Evolutionary conservation across 2,888 invertebrate species (phyloP).

Genomic region (Melanophora roralis): DNA sequence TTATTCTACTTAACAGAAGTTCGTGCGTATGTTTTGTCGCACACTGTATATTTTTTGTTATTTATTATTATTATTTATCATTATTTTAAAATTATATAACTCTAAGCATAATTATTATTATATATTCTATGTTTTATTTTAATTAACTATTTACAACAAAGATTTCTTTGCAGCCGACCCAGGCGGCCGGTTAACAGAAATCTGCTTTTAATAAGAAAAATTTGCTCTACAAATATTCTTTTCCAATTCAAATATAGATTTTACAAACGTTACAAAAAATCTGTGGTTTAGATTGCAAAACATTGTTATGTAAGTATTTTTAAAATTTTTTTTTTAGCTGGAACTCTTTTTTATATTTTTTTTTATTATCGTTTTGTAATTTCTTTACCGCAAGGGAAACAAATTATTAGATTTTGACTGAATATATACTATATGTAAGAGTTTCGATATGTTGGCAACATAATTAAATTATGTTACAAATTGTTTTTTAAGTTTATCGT

Average conservation of each 20-base stretch:
- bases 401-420: conserved; percentile 9
- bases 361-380: not conserved
- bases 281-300: not conserved
- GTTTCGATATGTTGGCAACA: conserved; percentile 2
- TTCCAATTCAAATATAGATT: conserved; percentile 8
- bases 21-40: no score
- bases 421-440: not conserved
- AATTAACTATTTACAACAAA: conserved; percentile 35
- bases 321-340: conserved; percentile 7
- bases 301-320: not conserved
- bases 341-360: conserved; percentile 20
- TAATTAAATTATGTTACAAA: conserved; percentile 30
- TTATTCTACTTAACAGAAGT: no score
- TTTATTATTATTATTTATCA: conserved; percentile 1
- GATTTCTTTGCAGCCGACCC: conserved; percentile 28
- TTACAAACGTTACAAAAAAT: not conserved
- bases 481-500: not conserved
- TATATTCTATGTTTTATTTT: conserved; percentile 1
- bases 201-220: conserved; percentile 37
- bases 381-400: conserved; percentile 26
- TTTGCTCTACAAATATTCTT: conserved; percentile 15
- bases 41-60: no score
- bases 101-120: conserved; percentile 40
- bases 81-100: conserved; percentile 40
- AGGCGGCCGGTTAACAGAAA: conserved; percentile 12